These are phyloP conservation scores for Pseudopipra pipra DNA, from an alignment of 2,113 vertebrate species.

Conservation along the genomic window DNA sequence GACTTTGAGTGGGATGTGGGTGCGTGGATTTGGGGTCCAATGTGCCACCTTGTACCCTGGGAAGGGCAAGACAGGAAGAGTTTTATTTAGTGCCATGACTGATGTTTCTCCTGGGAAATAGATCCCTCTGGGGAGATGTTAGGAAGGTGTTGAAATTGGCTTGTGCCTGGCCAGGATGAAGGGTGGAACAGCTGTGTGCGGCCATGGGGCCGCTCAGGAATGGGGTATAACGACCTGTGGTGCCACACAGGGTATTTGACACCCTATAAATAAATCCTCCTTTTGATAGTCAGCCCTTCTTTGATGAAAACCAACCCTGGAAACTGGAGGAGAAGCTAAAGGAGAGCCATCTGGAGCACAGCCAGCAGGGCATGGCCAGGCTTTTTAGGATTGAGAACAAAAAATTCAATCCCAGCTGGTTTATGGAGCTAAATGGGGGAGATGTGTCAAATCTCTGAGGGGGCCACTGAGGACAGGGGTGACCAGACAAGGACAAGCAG, in stretches of 20 bases:
- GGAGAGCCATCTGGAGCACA: background rate
- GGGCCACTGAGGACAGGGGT: background rate
- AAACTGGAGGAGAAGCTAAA: constrained; percentile 59
- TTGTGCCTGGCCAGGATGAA: constrained; percentile 2
- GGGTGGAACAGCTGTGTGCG: constrained; percentile 43
- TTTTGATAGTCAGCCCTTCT: constrained; percentile 41
- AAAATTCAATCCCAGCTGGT: constrained; percentile 51
- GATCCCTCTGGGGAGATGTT: background rate
- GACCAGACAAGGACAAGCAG: background rate
- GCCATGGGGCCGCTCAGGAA: background rate
- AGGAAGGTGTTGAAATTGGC: constrained; percentile 60
- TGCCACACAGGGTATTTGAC: constrained; percentile 70
- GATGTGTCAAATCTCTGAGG: background rate
- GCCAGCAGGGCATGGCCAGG: constrained; percentile 23
- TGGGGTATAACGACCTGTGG: constrained; percentile 3
- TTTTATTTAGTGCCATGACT: constrained; percentile 54
- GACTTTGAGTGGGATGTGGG: background rate
- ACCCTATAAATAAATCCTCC: constrained; percentile 79
- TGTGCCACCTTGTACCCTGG: background rate
- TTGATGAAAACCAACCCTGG: constrained; percentile 55
- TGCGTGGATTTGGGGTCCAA: background rate
- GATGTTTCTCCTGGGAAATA: constrained; percentile 31
- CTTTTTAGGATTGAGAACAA: constrained; percentile 53
- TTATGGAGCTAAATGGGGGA: constrained; percentile 52
- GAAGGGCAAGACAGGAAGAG: background rate